Base-by-base conservation (phyloP, 2,888 invertebrate species). In the Noctua fimbriata region DNA sequence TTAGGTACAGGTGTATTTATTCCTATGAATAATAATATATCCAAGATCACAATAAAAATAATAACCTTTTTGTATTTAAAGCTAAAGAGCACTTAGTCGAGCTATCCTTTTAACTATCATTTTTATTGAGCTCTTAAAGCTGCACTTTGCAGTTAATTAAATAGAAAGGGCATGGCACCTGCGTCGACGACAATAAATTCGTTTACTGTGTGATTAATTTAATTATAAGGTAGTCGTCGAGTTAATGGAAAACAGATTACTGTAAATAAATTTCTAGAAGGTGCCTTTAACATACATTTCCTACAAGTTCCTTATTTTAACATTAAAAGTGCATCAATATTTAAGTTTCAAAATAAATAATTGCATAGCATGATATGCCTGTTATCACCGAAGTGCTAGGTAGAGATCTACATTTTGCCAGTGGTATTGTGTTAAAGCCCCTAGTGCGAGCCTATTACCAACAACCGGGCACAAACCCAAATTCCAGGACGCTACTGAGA, bases 61-160 rank as follows among this genome's bases (percentile, higher is more conserved):
- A 9, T 49, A 14, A 12, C 4, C 2, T 28, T n/a, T 69, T 28
- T 69, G 32, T 63, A 21, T 60, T 67, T 44, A 2, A 52, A 70
- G 41, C 41, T 66, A 21, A 49, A 16, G 14, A 12, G 73, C 82
- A 69, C 60, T 77, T 69, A 74, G 63, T 41, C 49, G 21, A 28
- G 73, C 7, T 74, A 76, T 60, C 36, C 47, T 63, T 86, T 82
- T 69, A 83, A 71, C 41, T 60, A 63, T 69, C 12, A 70, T 72
- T 79, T 84, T 85, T 79, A 86, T 83, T 67, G 78, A 66, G 79
- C 86, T 74, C 24, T 88, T 85, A 87, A 80, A 88, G 70, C 47
- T 86, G 83, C 79, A 80, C 88, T 87, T 86, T 74, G 71, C 81
- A 79, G 70, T 73, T 86, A 86, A 87, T 85, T 75, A 76, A 81